phyloP scores from a whole-genome alignment of 2,113 vertebrate species.

The Glareola pratincola region DNA sequence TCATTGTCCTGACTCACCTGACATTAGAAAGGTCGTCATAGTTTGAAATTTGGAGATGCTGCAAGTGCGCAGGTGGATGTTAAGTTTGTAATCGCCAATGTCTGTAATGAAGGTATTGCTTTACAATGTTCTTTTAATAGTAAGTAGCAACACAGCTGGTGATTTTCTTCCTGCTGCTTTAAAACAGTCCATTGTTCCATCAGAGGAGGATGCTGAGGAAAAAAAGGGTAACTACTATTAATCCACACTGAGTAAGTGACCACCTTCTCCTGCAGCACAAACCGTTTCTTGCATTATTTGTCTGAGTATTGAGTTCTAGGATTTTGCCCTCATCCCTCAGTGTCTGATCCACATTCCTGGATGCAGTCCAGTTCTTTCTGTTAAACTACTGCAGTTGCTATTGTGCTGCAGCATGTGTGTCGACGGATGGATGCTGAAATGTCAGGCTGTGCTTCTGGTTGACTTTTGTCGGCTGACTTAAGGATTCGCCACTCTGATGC shows the following conservation, averaged over 20 bases:
- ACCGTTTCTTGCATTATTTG: not conserved
- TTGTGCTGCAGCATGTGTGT: not conserved
- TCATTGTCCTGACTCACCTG: not conserved
- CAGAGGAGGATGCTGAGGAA: not conserved
- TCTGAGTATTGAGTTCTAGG: not conserved
- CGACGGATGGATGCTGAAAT: not conserved
- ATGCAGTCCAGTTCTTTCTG: not conserved
- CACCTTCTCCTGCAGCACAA: not conserved
- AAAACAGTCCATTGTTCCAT: not conserved
- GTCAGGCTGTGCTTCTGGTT: not conserved
- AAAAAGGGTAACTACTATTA: not conserved
- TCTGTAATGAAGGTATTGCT: not conserved
- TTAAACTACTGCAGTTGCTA: not conserved
- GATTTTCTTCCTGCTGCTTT: not conserved
- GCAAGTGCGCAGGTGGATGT: not conserved
- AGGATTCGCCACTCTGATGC: not conserved
- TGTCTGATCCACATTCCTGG: constrained; percentile 10
- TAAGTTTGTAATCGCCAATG: not conserved
- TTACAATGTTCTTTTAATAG: not conserved
- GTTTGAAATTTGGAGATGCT: not conserved
- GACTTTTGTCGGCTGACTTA: not conserved
- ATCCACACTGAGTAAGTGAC: not conserved
- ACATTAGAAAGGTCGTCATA: not conserved
- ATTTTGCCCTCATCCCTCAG: not conserved
- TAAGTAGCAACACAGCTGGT: not conserved